Base-by-base conservation (phyloP, 2,113 vertebrate species). In the Crotalus horridus region DNA sequence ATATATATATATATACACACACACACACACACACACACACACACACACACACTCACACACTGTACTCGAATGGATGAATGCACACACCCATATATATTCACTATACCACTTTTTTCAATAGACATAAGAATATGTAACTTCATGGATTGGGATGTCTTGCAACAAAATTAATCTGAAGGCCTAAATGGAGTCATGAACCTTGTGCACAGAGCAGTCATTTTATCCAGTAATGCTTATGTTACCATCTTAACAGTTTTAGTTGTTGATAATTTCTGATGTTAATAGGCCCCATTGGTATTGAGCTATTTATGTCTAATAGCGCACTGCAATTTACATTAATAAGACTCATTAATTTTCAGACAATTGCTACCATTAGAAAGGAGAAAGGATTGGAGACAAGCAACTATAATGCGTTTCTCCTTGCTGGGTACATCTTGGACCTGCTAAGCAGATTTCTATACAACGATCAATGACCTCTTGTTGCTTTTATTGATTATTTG, bases 311-410 rank as follows among this genome's bases (percentile, higher is more conserved):
- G 95, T 96, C 95, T 96, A 95, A 97, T 96, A 95, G 61, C 91
- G 21, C 93, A 85, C 93, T 93, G 94, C 90, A 96, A 96, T 97
- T 98, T 97, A 95, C 95, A 96, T 97, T 96, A 95, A 97, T 95
- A 97, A 91, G 93, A 95, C 93, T 96, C 94, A 96, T 97, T 97
- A 95, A 97, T 97, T 97, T 89, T 98, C 95, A 96, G 95, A 89
- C 94, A 94, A 89, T 96, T 97, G 95, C 94, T 92, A 55, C 95
- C 89, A 94, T 21, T 89, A 91, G 96, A 94, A 33, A 74, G 92
- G 94, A 93, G 95, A 96, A 96, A 95, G 12, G 20, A 33, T 96
- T 95, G 95, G 94, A 92, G 95, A 93, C 64, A 88, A 93, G 94
- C 94, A 26, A 93, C 91, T 94, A 6, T 86, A 90, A 5, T 46